Conservation (phyloP, 2,113 vertebrate species). For the Chloebia gouldiae region DNA sequence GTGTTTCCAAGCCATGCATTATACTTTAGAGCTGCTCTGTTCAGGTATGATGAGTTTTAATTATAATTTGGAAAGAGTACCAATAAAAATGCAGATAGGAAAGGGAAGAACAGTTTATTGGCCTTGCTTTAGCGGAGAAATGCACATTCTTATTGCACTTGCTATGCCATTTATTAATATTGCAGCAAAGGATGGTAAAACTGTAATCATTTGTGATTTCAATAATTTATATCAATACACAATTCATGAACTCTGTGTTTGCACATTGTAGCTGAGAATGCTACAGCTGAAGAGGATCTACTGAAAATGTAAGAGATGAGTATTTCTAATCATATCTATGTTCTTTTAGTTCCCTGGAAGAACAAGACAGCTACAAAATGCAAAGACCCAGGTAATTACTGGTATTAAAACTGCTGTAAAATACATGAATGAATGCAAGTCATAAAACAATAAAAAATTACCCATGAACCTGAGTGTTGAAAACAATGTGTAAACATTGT, state of each 20-base stretch:
- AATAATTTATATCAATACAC: slow-evolving; percentile 47
- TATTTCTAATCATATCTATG: slow-evolving; percentile 7
- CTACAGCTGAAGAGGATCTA: neutral
- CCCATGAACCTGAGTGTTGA: neutral
- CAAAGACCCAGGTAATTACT: neutral
- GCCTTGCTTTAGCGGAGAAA: neutral
- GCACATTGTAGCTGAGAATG: neutral
- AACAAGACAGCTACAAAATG: neutral
- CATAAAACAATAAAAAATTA: neutral
- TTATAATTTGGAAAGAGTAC: neutral
- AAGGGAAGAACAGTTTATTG: neutral
- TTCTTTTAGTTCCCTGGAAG: neutral
- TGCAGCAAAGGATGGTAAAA: neutral
- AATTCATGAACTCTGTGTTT: slow-evolving; percentile 40
- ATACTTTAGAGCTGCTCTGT: neutral
- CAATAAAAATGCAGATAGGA: neutral
- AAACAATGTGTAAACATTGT: neutral
- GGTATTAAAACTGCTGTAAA: neutral
- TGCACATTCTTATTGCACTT: neutral
- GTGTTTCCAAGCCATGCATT: neutral
- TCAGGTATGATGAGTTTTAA: neutral
- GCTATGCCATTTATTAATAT: slow-evolving; percentile 18
- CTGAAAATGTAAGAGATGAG: neutral
- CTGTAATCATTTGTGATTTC: slow-evolving; percentile 24
- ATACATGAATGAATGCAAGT: neutral